Evolutionary conservation across 2,113 vertebrate genomes (phyloP), one percentile per base, ranked within the genome.

Genomic region (Abramis brama): DNA sequence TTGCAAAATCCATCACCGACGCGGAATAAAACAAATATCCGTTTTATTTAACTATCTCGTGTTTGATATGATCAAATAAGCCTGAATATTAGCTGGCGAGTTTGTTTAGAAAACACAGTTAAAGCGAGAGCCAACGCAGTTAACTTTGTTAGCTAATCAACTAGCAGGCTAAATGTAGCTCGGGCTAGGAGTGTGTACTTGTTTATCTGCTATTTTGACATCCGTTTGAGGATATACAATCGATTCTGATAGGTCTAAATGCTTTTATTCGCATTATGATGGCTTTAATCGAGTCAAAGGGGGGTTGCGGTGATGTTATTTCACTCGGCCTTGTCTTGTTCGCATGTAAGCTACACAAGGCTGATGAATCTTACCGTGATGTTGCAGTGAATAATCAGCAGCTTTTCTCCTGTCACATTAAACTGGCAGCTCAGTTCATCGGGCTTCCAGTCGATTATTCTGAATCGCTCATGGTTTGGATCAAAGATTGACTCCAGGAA

Each of bases 401-500:
- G 96, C 93, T 96, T 93, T 87, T 96, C 95, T 50, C 95, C 95
- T 2, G 95, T 96, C 55, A 95, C 95, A 88, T 95, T 95, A 85
- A 99, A 98, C 93, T 97, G 97, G 91, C 97, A 98, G 89, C 97
- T 97, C 52, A 98, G 95, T 90, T 98, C 97, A 93, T 99, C 97
- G 9, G 96, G 97, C 89, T 97, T 97, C 97, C 97, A 98, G 92
- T 97, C 97, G 89, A 98, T 96, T 90, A 98, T 97, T 93, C 97
- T 95, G 92, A 99, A 98, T 30, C 96, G 96, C 92, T 99, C 97
- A 95, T 99, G 97, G 91, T 96, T 97, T 91, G 96, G 96, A 91
- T 97, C 96, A 95, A 99, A 99, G 93, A 99, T 97, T 91, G 97
- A 99, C 94, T 97, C 97, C 92, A 99, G 93, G 94, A 98, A 97